phyloP scores from a whole-genome alignment of 1,140 invertebrate genomes.

The Drosophila kohkoa region DNA sequence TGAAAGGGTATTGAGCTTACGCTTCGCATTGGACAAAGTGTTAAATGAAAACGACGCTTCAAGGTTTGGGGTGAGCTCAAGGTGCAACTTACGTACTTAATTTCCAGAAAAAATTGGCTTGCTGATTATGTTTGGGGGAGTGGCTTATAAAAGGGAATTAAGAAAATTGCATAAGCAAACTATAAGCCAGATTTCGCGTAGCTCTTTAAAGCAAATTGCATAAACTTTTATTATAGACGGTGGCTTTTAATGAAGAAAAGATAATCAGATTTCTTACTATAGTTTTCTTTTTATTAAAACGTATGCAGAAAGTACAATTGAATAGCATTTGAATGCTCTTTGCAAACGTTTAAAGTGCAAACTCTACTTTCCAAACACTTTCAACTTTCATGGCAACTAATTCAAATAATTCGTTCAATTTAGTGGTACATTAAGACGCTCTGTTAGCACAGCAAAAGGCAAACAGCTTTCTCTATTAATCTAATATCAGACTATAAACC shows the following conservation, averaged over 20 bases:
- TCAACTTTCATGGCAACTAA: neutral
- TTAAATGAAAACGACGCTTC: constrained; percentile 14
- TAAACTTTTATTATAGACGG: neutral
- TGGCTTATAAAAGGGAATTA: neutral
- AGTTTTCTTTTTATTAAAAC: neutral
- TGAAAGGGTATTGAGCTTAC: neutral
- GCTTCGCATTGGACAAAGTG: neutral
- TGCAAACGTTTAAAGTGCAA: neutral
- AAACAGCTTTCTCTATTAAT: constrained; percentile 9
- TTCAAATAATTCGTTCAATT: constrained; percentile 17
- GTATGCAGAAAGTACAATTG: neutral
- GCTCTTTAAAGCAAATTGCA: neutral
- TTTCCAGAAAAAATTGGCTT: constrained; percentile 15
- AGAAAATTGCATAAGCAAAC: constrained; percentile 6
- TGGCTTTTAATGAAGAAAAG: neutral
- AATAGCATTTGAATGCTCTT: neutral
- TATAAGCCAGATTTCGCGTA: neutral
- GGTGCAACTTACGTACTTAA: constrained; percentile 38
- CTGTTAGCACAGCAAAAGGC: neutral
- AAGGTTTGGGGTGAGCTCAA: neutral
- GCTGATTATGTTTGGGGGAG: constrained; percentile 3
- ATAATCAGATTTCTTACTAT: neutral
- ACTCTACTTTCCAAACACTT: neutral
- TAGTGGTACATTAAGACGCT: constrained; percentile 7
- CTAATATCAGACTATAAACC: constrained; percentile 4